Conservation (phyloP, 2,797 vertebrate species). For the Cossypha dichroa region DNA sequence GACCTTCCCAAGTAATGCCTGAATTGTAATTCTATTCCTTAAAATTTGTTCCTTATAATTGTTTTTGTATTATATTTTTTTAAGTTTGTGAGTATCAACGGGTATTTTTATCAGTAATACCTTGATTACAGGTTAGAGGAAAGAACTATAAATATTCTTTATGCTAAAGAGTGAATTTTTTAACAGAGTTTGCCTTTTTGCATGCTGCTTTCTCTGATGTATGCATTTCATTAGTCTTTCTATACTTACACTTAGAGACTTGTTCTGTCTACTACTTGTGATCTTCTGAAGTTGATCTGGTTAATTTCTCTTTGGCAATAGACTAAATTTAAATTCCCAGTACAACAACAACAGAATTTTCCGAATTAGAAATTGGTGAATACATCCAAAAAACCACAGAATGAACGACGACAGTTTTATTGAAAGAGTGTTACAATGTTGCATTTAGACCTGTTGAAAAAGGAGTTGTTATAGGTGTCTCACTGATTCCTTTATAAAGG, state of each 20-base stretch:
- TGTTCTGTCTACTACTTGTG: constrained; percentile 1
- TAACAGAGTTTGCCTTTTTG: background rate
- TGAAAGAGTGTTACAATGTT: background rate
- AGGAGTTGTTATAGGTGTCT: background rate
- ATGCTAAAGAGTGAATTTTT: background rate
- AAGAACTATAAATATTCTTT: constrained; percentile 12
- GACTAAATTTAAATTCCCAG: constrained; percentile 51
- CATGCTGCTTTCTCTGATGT: background rate
- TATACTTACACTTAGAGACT: constrained; percentile 6
- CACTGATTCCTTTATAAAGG: background rate
- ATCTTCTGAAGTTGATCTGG: constrained; percentile 21
- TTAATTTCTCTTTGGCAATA: constrained; percentile 51
- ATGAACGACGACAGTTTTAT: background rate
- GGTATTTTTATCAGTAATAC: constrained; percentile 5
- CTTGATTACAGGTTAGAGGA: constrained; percentile 27
- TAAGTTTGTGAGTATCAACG: background rate
- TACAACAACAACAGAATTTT: background rate
- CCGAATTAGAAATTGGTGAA: background rate
- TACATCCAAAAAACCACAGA: background rate
- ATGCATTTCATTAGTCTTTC: constrained; percentile 29
- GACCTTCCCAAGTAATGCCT: background rate
- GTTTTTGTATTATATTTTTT: background rate
- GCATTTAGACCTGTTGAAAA: background rate
- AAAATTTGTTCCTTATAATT: constrained; percentile 1
- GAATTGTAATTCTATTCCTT: constrained; percentile 39